Evolutionary conservation across 2,888 invertebrate genomes (phyloP), one percentile per base, ranked within the genome.

Genomic region (Lasius fuliginosus): DNA sequence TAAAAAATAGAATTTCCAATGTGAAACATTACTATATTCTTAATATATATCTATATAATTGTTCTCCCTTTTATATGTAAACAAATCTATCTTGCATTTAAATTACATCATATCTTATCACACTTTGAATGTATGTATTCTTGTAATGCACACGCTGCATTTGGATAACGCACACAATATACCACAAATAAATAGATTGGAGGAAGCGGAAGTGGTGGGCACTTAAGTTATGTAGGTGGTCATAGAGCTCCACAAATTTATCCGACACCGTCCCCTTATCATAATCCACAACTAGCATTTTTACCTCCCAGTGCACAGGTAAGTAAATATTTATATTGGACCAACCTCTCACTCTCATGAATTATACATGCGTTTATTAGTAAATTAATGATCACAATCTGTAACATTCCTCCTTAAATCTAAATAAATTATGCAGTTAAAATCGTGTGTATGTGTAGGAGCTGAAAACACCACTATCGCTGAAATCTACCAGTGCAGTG

Each of bases 251-350:
- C 94, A 42, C 94, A 95, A 92, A 94, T 95, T 87, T 95, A 95
- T 93, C 95, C 94, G 85, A 93, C 93, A 89, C 93, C 93, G 89
- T 94, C 94, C 87, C 94, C 94, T 86, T 95, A 94, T 92, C 92
- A 92, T 92, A 95, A 94, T 91, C 95, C 95, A 89, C 95, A 95
- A 90, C 93, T 94, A 92, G 95, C 94, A 92, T 95, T 95, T 90
- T 94, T 95, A 92, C 94, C 94, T 88, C 94, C 95, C 85, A 94
- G 93, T 90, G 92, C 93, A 86, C 94, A 95, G 94, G 95, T 90
- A 87, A 87, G 88, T 90, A 73, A 58, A 69, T 69, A 53, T 42
- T 65, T 30, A 69, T 79, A 65, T 62, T 76, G 42, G 40, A 12
- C 27, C 62, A 23, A 42, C n/a, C n/a, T 60, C 30, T 76, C n/a